Evolutionary conservation across 1,140 invertebrate species (phyloP), one percentile per base, ranked within the genome.

Genomic region (Potamilus streckersoni): DNA sequence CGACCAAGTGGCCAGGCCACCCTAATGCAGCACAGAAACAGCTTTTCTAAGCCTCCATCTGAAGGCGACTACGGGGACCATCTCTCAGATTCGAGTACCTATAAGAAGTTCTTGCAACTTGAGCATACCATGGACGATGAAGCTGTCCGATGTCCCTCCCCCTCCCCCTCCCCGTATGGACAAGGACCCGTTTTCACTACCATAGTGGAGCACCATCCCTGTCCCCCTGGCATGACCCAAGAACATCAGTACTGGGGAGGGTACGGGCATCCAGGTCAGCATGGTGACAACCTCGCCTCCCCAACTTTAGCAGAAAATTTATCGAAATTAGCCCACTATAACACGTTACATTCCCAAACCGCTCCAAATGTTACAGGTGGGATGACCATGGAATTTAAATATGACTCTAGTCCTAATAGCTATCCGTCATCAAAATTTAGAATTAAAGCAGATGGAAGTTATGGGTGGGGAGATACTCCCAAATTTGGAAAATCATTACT

Each of bases 51-150:
- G 60, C 70, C 73, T 6, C 75, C 75, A 13, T 69, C 70, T 20
- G 70, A 77, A 56, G 75, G 75, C 13, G 75, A 77, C 20, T 77
- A 68, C 55, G 65, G 69, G 19, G 75, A 77, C 23, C 75, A 72
- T 8, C 78, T 79, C 75, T 78, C 79, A 13, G 81, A 84, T 16
- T 78, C 78, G n/a, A 78, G 79, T 55, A 74, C 78, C 57, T 82
- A 81, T 72, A 79, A 82, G 23, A 73, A 79, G 69, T 82, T 79
- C 64, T 69, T 84, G 61, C 71, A 76, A 63, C 69, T 84, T 66
- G 81, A 82, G 62, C 75, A 81, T 38, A 81, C 76, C 55, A 71
- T 79, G 0, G 81, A 82, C 68, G 74, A 76, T 60, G 82, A 82
- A 20, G 71, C 73, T 17, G 74, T 71, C 72, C 73, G 78, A 5